Evolutionary conservation across 2,113 vertebrate genomes (phyloP).

Genomic region (Gadus macrocephalus): DNA sequence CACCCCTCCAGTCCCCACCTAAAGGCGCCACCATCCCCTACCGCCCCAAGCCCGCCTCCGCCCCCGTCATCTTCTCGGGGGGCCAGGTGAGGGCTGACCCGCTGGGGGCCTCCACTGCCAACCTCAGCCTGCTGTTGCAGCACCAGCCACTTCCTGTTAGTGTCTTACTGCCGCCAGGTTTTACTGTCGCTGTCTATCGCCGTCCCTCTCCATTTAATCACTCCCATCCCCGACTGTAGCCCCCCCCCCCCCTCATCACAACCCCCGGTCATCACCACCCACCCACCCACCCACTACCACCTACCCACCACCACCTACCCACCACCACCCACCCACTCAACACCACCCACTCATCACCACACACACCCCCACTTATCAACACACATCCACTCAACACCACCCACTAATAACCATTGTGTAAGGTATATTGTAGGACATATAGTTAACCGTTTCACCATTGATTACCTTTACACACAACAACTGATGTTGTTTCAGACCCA

Average conservation of each 20-base stretch:
- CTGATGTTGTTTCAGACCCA: too few species aligned
- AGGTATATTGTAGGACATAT: too few species aligned
- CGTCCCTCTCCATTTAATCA: too few species aligned
- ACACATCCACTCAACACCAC: slow-evolving; percentile 26
- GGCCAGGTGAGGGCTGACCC: slow-evolving; percentile 99
- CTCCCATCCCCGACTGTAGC: background rate
- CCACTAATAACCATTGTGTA: slow-evolving; percentile 8
- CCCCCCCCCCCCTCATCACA: slow-evolving; percentile 67
- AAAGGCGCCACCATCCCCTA: slow-evolving; percentile 99
- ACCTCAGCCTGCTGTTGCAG: slow-evolving; percentile 99
- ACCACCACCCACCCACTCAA: slow-evolving; percentile 20
- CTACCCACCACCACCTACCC: slow-evolving; percentile 25
- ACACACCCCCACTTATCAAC: slow-evolving; percentile 7
- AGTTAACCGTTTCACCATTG: too few species aligned
- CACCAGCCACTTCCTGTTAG: slow-evolving; percentile 99
- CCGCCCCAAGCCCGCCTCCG: slow-evolving; percentile 99
- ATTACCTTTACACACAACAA: too few species aligned
- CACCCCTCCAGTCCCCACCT: slow-evolving; percentile 97
- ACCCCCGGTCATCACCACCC: slow-evolving; percentile 62
- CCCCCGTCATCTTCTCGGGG: slow-evolving; percentile 99
- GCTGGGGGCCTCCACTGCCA: slow-evolving; percentile 98
- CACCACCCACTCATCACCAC: slow-evolving; percentile 23
- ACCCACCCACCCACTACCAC: slow-evolving; percentile 29
- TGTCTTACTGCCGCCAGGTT: slow-evolving; percentile 87
- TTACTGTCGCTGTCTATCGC: slow-evolving; percentile 68